These are phyloP conservation scores for Villa cingulata DNA, from an alignment of 2,888 invertebrate genomes.

Conservation along the genomic window DNA sequence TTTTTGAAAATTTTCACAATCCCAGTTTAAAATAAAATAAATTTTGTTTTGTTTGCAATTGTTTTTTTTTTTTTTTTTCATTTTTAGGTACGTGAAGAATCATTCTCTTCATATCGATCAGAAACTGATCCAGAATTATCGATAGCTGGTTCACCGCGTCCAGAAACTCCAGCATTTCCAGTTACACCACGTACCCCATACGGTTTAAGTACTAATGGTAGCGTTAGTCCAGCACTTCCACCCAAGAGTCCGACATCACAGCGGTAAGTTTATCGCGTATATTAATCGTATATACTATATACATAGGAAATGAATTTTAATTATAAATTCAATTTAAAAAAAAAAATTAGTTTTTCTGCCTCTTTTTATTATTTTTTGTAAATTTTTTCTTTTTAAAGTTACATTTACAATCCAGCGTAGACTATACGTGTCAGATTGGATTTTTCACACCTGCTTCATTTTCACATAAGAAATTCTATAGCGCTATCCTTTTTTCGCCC, in stretches of 20 bases:
- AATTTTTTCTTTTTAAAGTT: too few relatives aligned
- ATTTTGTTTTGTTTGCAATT: not conserved
- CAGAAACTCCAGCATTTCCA: conserved; percentile 88
- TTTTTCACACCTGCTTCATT: too few relatives aligned
- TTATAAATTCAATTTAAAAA: too few relatives aligned
- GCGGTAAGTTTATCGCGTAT: conserved; percentile 30
- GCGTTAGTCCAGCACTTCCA: conserved; percentile 57
- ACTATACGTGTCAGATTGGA: too few relatives aligned
- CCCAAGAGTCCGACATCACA: conserved; percentile 68
- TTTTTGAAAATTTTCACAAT: too few relatives aligned
- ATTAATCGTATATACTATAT: not conserved
- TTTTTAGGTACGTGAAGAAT: conserved; percentile 43
- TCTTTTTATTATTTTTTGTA: too few relatives aligned
- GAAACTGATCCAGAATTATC: conserved; percentile 44
- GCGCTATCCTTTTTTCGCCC: too few relatives aligned
- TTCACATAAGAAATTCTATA: too few relatives aligned
- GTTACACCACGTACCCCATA: conserved; percentile 81
- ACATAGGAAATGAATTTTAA: not conserved
- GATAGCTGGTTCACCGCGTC: conserved; percentile 44
- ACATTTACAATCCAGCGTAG: too few relatives aligned
- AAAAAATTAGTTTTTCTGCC: too few relatives aligned
- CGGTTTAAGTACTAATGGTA: conserved; percentile 44
- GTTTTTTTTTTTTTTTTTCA: not conserved
- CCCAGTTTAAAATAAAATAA: too few relatives aligned
- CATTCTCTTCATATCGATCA: conserved; percentile 54